A percentile compares a stretch with the other conserved stretches of the same genome.
These are phyloP conservation scores for Blastobasis adustella DNA, from an alignment of 2,888 invertebrate species.

Conservation along the genomic window DNA sequence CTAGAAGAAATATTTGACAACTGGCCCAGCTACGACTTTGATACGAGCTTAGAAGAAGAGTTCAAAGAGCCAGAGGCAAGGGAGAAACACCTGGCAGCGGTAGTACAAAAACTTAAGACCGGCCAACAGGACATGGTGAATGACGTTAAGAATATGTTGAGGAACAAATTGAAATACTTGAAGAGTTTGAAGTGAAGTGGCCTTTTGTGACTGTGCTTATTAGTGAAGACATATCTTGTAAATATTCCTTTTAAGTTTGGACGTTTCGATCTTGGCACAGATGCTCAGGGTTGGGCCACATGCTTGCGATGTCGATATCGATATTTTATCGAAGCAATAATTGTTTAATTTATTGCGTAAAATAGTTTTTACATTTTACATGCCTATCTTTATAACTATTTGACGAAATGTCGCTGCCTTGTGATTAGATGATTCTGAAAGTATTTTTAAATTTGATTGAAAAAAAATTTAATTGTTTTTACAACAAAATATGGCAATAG, in stretches of 20 bases:
- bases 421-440: too few relatives aligned
- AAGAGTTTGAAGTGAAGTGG: slow-evolving; percentile 51
- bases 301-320: too few relatives aligned
- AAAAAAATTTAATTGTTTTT: too few relatives aligned
- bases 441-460: too few relatives aligned
- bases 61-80: slow-evolving; percentile 35
- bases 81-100: slow-evolving; percentile 12
- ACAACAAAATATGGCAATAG: too few relatives aligned
- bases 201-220: slow-evolving; percentile 11
- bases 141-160: slow-evolving; percentile 69
- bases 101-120: slow-evolving; percentile 56
- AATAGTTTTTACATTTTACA: too few relatives aligned
- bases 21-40: slow-evolving; percentile 48
- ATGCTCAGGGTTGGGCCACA: too few relatives aligned
- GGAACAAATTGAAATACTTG: slow-evolving; percentile 71
- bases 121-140: slow-evolving; percentile 67
- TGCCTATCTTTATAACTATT: too few relatives aligned
- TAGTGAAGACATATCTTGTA: slow-evolving; percentile 30
- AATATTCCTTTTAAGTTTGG: slow-evolving; percentile 17
- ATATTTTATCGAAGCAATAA: too few relatives aligned
- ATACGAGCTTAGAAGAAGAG: slow-evolving; percentile 44
- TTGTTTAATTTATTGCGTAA: too few relatives aligned
- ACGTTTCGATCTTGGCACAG: too few relatives aligned
- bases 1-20: slow-evolving; percentile 57
- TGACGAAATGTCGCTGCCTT: too few relatives aligned